Evolutionary conservation across 2,888 invertebrate genomes (phyloP), one percentile per base, ranked within the genome.

Genomic region (Lithosia quadra): DNA sequence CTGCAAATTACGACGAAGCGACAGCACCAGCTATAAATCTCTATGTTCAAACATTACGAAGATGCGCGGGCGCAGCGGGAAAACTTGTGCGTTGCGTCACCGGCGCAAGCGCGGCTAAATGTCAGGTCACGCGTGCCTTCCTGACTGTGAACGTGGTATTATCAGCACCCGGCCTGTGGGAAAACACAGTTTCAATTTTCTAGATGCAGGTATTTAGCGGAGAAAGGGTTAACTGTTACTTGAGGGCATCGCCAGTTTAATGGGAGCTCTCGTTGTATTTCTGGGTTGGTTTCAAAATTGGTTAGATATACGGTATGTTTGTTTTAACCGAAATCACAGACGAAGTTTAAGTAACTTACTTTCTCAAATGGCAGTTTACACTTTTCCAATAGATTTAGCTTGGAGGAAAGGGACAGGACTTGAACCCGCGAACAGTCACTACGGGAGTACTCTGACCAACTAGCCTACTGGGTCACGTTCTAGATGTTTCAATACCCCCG

Each of bases 121-220:
- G 90, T 82, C 90, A 88, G 89, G 89, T 86, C 88, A 84, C 85
- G 85, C 87, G 86, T 86, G 87, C 83, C 87, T 89, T 88, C 86
- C 89, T 87, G 84, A 83, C 84, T 82, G 90, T 84, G 90, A 91
- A 87, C 89, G 85, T 84, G 88, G 84, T 88, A 89, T 90, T 90
- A 81, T 59, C 65, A 63, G 57, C 63, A 64, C 65, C 69, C 62
- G 67, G 63, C 71, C 72, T 69, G 63, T 79, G 74, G 66, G 77
- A 79, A 78, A 74, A 58, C 59, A 68, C 72, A 66, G 68, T 73
- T 49, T 63, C 63, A 39, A 53, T 62, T 62, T 58, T 62, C 62
- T 63, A 65, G 43, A n/a, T 22, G 62, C 33, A 36, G 36, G 53
- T 36, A 36, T 62, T 60, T 55, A 33, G 59, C 53, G 11, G 34